phyloP scores from a whole-genome alignment of 2,888 invertebrate genomes.

The Agapostemon virescens region DNA sequence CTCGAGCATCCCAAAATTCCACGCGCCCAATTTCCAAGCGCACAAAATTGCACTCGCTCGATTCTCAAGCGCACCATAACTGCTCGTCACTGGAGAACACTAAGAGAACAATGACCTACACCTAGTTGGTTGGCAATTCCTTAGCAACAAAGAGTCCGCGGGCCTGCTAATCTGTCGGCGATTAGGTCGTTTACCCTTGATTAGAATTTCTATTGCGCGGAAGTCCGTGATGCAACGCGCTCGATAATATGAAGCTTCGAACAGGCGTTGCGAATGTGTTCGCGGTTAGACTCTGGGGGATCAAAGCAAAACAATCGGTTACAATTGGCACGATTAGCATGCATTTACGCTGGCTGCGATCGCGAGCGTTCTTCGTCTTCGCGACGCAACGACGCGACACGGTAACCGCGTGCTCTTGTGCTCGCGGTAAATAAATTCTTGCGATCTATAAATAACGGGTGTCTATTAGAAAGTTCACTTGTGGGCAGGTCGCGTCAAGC shows the following conservation, averaged over 20 bases:
- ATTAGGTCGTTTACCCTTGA: no score
- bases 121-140: no score
- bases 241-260: constrained; percentile 17
- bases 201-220: constrained; percentile 13
- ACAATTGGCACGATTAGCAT: constrained; percentile 48
- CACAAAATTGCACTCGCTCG: no score
- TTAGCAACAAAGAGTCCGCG: no score
- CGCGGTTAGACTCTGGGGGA: constrained; percentile 19
- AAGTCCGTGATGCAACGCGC: constrained; percentile 16
- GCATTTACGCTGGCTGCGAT: constrained; percentile 36
- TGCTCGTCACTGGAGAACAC: no score
- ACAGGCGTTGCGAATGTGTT: background rate
- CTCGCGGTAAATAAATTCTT: constrained; percentile 41
- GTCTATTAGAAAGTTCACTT: constrained; percentile 55
- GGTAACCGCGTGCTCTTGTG: constrained; percentile 7
- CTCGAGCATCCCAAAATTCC: no score
- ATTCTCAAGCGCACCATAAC: no score
- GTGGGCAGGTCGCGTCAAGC: constrained; percentile 37
- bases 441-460: constrained; percentile 55
- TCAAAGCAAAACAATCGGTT: constrained; percentile 35
- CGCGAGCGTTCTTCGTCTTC: background rate
- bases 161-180: no score
- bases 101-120: no score
- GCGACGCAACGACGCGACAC: constrained; percentile 22
- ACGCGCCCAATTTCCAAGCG: no score